These are phyloP conservation scores for Holacanthella duospinosa DNA, from an alignment of 2,888 invertebrate species.

Conservation along the genomic window DNA sequence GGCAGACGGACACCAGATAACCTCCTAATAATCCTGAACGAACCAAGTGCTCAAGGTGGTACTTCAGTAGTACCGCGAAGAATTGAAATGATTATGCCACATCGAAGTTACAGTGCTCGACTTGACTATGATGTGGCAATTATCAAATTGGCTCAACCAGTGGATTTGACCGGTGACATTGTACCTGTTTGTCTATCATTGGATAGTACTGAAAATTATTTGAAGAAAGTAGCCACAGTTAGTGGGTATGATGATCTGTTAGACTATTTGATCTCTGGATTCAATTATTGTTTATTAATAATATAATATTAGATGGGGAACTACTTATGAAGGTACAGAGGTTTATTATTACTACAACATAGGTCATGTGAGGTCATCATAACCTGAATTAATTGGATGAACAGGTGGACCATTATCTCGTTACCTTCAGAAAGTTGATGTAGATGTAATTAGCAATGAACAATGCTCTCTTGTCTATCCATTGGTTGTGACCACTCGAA, in stretches of 20 bases:
- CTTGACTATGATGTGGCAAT: conserved; percentile 42
- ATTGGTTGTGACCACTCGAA: conserved; percentile 27
- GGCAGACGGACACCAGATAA: conserved; percentile 27
- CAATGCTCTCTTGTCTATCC: conserved; percentile 26
- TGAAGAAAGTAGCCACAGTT: conserved; percentile 39
- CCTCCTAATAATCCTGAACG: conserved; percentile 29
- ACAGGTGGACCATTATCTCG: conserved; percentile 25
- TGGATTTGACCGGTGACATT: conserved; percentile 30
- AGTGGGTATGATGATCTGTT: conserved; percentile 40
- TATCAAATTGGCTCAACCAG: conserved; percentile 38
- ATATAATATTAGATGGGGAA: neutral
- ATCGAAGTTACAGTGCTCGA: conserved; percentile 38
- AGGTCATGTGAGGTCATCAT: neutral
- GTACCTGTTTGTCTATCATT: conserved; percentile 39
- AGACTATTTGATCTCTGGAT: no score
- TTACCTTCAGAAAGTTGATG: conserved; percentile 20
- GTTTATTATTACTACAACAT: no score
- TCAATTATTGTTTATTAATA: no score
- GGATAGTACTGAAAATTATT: conserved; percentile 28
- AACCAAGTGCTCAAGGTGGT: conserved; percentile 12
- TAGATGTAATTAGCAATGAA: conserved; percentile 26
- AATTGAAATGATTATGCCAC: conserved; percentile 38
- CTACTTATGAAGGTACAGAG: conserved; percentile 36
- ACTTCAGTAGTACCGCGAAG: neutral
- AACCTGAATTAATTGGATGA: conserved; percentile 12